A percentile compares a stretch with the other conserved stretches of the same genome.
Evolutionary conservation across 2,888 invertebrate genomes (phyloP).

Genomic region (Hesperia comma): DNA sequence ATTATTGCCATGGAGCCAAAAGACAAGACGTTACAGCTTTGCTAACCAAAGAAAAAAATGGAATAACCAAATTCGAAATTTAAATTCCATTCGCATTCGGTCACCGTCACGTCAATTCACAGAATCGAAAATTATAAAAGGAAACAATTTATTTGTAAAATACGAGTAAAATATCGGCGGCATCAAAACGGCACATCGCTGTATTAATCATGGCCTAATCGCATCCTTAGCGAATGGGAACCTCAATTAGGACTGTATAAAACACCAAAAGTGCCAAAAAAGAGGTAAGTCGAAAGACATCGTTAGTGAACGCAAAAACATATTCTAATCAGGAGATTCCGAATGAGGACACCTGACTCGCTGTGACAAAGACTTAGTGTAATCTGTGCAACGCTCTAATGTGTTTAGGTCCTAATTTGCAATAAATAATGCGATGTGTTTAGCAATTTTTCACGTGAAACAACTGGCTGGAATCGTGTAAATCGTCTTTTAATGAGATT

Average conservation of each 20-base stretch:
- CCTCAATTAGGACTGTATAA: constrained; percentile 79
- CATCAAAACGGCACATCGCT: constrained; percentile 50
- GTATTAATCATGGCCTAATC: constrained; percentile 79
- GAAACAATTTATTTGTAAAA: constrained; percentile 52
- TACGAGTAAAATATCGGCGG: constrained; percentile 53
- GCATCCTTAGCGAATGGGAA: constrained; percentile 78
- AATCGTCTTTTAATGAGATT: constrained; percentile 36
- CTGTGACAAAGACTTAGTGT: constrained; percentile 39
- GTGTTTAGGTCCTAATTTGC: constrained; percentile 33
- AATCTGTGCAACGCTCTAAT: constrained; percentile 41
- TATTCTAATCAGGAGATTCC: constrained; percentile 55
- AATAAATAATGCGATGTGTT: constrained; percentile 23
- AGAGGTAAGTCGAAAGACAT: constrained; percentile 63
- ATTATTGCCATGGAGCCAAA: constrained; percentile 28
- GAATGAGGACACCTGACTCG: constrained; percentile 47
- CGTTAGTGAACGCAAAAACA: constrained; percentile 66
- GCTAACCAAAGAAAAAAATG: constrained; percentile 4
- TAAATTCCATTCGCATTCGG: constrained; percentile 57
- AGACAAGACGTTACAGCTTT: constrained; percentile 16
- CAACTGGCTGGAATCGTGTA: constrained; percentile 28
- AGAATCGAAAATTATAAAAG: constrained; percentile 48
- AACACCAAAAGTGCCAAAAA: constrained; percentile 71
- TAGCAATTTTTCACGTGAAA: constrained; percentile 37
- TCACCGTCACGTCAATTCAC: constrained; percentile 62
- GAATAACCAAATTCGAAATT: constrained; percentile 50